Evolutionary conservation across 1,140 invertebrate species (phyloP), one percentile per base, ranked within the genome.

Genomic region (Colletes gigas): DNA sequence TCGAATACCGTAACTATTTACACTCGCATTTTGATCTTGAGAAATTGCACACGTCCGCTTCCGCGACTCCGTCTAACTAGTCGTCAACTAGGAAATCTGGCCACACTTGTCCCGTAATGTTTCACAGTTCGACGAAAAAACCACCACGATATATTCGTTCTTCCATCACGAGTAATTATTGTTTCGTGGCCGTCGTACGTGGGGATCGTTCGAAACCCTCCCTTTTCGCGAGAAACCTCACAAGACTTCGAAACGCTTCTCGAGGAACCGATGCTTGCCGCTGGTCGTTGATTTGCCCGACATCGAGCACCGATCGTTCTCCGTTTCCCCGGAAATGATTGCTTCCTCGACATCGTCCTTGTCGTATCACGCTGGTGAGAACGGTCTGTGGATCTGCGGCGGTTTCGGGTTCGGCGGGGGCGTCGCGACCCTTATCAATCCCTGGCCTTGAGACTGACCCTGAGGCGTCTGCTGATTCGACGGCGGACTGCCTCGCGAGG

Each of bases 321-420:
- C 71, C 17, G 30, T 39, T 19, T 19, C 59, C 4, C 7, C 30
- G 10, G 30, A 52, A 15, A 78, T 12, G 50, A 73, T 50, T 0
- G 65, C 21, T 19, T 52, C 60, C 66, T 65, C 60, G 30, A 19
- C n/a, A 50, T 67, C 76, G 39, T 77, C 67, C 30, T 63, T 83
- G 69, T 89, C 85, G 88, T 92, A 93, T 93, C 92, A 93, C 92
- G 92, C 92, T 44, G 92, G 93, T 88, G 92, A 93, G 63, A 93
- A 93, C 5, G 93, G 93, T 86, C 93, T 91, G 79, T 93, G 93
- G 47, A 93, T 92, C 80, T 93, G 92, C 21, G 91, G 92, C 17
- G 91, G 92, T 78, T 93, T 93, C 63, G 92, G 92, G 73, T 92
- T 91, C 19, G 83, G 85, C 60, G 92, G 88, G 10, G 88, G 91